phyloP scores from a whole-genome alignment of 2,888 invertebrate genomes.

The Allolobophora icterica region DNA sequence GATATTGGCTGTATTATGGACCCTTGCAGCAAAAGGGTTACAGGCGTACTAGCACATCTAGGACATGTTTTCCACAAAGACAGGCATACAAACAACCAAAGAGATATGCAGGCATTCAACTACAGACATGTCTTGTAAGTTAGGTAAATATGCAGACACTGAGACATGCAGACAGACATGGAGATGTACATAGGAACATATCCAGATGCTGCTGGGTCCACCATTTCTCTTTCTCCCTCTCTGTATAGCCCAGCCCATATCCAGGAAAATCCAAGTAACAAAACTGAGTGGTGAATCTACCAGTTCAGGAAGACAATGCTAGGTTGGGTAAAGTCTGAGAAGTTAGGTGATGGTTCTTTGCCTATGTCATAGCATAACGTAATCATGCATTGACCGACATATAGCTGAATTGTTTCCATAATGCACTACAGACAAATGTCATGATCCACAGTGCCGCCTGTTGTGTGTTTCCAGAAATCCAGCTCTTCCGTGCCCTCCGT shows the following conservation, averaged over 20 bases:
- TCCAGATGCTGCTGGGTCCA: neutral
- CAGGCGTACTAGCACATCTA: neutral
- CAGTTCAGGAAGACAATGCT: too few relatives aligned
- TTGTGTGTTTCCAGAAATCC: constrained; percentile 8
- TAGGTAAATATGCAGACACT: too few relatives aligned
- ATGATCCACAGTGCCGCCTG: neutral
- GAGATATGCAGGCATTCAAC: too few relatives aligned
- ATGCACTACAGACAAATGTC: neutral
- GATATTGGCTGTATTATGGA: neutral
- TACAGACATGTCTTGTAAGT: too few relatives aligned
- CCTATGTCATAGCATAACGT: too few relatives aligned
- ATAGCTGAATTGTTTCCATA: neutral
- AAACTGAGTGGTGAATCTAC: too few relatives aligned
- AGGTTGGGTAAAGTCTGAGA: neutral
- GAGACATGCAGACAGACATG: neutral
- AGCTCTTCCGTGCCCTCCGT: neutral
- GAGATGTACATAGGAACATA: neutral
- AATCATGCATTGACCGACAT: too few relatives aligned
- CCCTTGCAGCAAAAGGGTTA: neutral
- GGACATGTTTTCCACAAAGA: too few relatives aligned
- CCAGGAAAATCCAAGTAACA: too few relatives aligned
- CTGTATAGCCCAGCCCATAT: neutral
- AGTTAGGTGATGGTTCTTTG: neutral
- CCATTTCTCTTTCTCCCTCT: neutral
- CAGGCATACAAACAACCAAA: too few relatives aligned